Evolutionary conservation across 1,140 invertebrate species (phyloP).

Genomic region (Plutomurus gul): DNA sequence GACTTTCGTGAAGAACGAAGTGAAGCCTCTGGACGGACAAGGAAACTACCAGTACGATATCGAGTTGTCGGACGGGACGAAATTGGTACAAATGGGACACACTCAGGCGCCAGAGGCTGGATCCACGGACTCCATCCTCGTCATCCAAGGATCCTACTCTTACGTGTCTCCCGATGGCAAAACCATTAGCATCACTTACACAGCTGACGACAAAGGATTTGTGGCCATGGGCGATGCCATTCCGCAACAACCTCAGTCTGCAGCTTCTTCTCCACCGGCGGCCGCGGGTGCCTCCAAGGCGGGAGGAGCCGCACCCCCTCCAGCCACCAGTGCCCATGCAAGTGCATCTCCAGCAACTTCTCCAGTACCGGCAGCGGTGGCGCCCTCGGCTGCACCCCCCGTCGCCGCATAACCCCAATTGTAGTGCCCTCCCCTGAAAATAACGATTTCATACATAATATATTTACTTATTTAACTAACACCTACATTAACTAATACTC

Average conservation of each 20-base stretch:
- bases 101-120: constrained; percentile 2
- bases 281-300: background rate
- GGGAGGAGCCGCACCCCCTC: background rate
- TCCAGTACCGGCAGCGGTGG: background rate
- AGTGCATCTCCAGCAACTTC: background rate
- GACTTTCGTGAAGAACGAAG: background rate
- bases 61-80: constrained; percentile 37
- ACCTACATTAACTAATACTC: too few species aligned
- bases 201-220: constrained; percentile 70
- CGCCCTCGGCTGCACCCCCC: background rate
- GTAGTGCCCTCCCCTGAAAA: too few species aligned
- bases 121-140: constrained; percentile 56
- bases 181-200: constrained; percentile 71
- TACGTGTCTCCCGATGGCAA: constrained; percentile 76
- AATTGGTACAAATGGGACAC: constrained; percentile 36
- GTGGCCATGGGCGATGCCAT: constrained; percentile 54
- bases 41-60: constrained; percentile 53
- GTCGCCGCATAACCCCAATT: background rate
- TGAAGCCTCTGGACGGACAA: constrained; percentile 39
- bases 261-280: background rate
- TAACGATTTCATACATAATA: too few species aligned
- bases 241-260: constrained; percentile 45
- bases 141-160: constrained; percentile 61
- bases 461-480: too few species aligned
- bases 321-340: background rate